Evolutionary conservation across 2,888 invertebrate species (phyloP).

Genomic region (Leucania comma): DNA sequence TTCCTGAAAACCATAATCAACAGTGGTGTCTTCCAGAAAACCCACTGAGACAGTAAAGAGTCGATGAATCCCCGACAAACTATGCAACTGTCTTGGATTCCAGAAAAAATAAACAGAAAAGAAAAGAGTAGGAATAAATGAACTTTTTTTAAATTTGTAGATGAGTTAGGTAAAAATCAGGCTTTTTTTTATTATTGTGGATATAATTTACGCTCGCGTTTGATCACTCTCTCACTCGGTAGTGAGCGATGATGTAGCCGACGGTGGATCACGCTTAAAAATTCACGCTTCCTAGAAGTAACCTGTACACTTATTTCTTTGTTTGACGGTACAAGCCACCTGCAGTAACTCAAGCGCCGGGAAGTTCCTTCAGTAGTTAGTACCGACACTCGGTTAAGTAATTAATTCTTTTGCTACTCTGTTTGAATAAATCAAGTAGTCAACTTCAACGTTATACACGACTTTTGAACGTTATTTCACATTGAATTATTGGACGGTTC

Average conservation of each 20-base stretch:
- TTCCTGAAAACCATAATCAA: neutral
- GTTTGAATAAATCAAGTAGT: slow-evolving; percentile 79
- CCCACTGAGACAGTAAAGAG: neutral
- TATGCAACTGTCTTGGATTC: neutral
- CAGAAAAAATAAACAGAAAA: no score
- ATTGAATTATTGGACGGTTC: slow-evolving; percentile 40
- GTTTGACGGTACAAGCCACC: slow-evolving; percentile 35
- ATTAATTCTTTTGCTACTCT: slow-evolving; percentile 82
- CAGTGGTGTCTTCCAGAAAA: neutral
- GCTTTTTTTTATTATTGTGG: no score
- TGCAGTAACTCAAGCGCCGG: slow-evolving; percentile 65
- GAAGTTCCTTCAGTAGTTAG: slow-evolving; percentile 72
- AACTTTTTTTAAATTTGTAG: no score
- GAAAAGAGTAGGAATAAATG: neutral
- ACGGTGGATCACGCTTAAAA: no score
- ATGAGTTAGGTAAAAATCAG: neutral
- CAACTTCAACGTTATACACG: slow-evolving; percentile 70
- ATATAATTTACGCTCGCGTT: no score
- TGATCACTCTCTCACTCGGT: no score
- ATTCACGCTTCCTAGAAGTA: no score
- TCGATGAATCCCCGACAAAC: neutral
- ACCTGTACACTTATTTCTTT: neutral
- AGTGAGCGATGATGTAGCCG: no score
- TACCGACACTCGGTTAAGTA: slow-evolving; percentile 76
- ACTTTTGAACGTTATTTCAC: slow-evolving; percentile 56